phyloP scores from a whole-genome alignment of 2,888 invertebrate genomes.

The Yponomeuta malinellus region DNA sequence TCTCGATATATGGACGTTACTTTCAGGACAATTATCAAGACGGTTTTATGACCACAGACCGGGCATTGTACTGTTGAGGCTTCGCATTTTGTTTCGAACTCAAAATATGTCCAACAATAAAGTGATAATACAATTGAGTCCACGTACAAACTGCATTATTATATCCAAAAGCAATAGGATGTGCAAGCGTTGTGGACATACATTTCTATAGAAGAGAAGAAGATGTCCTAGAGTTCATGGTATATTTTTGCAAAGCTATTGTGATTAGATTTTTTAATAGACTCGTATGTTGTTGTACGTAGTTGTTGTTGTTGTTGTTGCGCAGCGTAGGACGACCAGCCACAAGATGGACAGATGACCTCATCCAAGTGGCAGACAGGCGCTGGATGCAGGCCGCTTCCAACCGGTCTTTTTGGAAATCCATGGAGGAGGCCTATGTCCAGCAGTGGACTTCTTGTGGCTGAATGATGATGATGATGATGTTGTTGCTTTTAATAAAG shows the following conservation, averaged over 20 bases:
- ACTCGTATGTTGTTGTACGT: not conserved
- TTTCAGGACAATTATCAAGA: conserved; percentile 68
- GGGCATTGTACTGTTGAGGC: conserved; percentile 21
- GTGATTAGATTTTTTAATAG: not conserved
- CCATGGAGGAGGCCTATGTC: too few species aligned
- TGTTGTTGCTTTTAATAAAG: too few species aligned
- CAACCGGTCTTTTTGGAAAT: too few species aligned
- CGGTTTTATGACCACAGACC: conserved; percentile 53
- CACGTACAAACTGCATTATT: not conserved
- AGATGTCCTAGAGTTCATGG: not conserved
- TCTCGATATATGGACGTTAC: conserved; percentile 70
- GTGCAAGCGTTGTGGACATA: not conserved
- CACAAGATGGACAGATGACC: too few species aligned
- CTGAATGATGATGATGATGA: too few species aligned
- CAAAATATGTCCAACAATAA: not conserved
- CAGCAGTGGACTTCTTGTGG: too few species aligned
- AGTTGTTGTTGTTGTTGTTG: too few species aligned
- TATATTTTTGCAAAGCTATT: not conserved
- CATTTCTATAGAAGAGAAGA: not conserved
- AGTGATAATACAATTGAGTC: not conserved
- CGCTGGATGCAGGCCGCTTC: too few species aligned
- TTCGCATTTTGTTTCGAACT: not conserved
- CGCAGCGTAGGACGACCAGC: too few species aligned
- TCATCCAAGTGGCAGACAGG: too few species aligned
- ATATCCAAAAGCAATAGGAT: not conserved